Base-by-base conservation (phyloP, 2,113 vertebrate genomes). In the Notothenia coriiceps region DNA sequence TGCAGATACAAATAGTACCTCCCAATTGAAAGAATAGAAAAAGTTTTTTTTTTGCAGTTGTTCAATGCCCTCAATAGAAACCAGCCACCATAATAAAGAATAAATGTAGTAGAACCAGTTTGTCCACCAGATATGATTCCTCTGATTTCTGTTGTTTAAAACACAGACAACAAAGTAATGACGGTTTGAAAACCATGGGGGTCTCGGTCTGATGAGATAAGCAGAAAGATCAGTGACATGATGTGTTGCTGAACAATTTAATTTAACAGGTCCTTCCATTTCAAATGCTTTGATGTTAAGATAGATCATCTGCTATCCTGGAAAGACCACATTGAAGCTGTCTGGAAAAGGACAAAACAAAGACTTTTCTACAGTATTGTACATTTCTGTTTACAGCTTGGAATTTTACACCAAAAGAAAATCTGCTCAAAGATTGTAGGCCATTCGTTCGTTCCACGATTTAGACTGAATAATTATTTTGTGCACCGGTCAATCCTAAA, bases 71-170 rank as follows among this genome's bases (percentile, higher is more conserved):
- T 79, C 52, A 14, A 82, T 29, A 81, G 62, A 87, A 88, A 89
- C 55, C 50, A 81, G 81, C 59, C 9, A 18, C 2, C 44, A 50
- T 76, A n/a, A 25, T 1, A 60, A 55, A 46, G 64, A 22, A 47
- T 43, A 69, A 50, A 54, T 43, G 2, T 44, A 76, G 35, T 14
- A 1, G 43, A 81, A 55, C 13, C 12, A 67, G 63, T 40, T 20
- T 70, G 64, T 46, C 47, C 25, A 59, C 22, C 47, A 64, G 89
- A 93, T 90, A 90, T 93, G 87, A 82, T 79, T 80, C 90, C 70
- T 82, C 75, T 78, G 66, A 86, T 88, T 79, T 56, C 10, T 59
- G 52, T 14, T 25, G 52, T 51, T 49, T 46, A 43, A 29, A 77
- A 77, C 7, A 40, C 35, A 63, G 59, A 11, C 11, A 10, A 10